phyloP scores from a whole-genome alignment of 2,797 vertebrate genomes.

The Botia kubotai region DNA sequence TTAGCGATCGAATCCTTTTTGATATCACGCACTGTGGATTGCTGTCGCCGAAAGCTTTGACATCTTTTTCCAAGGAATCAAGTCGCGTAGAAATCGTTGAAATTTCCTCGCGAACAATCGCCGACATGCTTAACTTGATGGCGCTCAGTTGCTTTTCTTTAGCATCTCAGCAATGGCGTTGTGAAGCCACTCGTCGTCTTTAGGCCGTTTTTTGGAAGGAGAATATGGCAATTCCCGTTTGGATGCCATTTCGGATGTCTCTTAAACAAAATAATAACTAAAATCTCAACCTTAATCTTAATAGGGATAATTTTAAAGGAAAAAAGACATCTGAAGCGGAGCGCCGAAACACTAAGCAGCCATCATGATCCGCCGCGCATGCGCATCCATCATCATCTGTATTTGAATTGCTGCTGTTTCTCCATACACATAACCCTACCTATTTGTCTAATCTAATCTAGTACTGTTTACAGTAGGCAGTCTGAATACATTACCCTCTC shows the following conservation, averaged over 20 bases:
- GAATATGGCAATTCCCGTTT: background rate
- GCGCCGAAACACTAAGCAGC: too few species aligned
- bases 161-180: conserved; percentile 5
- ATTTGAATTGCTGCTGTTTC: too few species aligned
- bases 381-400: too few species aligned
- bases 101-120: background rate
- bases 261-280: too few species aligned
- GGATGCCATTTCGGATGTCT: background rate
- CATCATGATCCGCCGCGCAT: too few species aligned
- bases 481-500: too few species aligned
- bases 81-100: background rate
- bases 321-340: too few species aligned
- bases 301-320: too few species aligned
- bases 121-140: background rate
- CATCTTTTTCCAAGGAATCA: conserved; percentile 1
- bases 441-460: too few species aligned
- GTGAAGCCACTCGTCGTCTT: background rate
- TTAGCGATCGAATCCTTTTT: background rate
- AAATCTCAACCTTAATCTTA: too few species aligned
- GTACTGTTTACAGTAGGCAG: too few species aligned
- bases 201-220: conserved; percentile 5
- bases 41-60: background rate
- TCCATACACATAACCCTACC: too few species aligned
- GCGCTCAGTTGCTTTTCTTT: background rate
- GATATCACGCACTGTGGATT: background rate